Evolutionary conservation across 1,140 invertebrate genomes (phyloP), one percentile per base, ranked within the genome.

Genomic region (Carposina sasakii): DNA sequence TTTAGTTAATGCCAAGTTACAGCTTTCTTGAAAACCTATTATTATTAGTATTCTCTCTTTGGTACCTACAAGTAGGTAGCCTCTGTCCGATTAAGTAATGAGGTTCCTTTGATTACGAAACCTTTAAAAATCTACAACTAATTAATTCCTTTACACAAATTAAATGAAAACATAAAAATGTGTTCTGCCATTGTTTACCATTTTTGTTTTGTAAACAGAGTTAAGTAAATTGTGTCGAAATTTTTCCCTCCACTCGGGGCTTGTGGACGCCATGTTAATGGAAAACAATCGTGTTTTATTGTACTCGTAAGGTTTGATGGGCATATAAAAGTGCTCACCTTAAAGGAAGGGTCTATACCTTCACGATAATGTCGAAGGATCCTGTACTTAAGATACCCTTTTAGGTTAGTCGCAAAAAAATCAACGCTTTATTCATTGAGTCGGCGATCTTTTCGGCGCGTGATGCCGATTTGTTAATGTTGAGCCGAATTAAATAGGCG

Each of bases 271-370:
- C 61, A 72, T 69, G 70, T 71, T 81, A 81, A 81, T 81, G 72
- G 72, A 75, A 76, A 77, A 77, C 76, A 81, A 77, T 81, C 66
- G 71, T 81, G 76, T 76, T 81, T 81, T 81, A 81, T 79, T 81
- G 63, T 63, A 64, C 66, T 75, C 74, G 62, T 77, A 77, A 81
- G 65, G 54, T 74, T 76, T 77, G 74, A 77, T 77, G 63, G 72
- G 63, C 57, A 62, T 67, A 75, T 76, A 75, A 79, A 79, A 79
- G 70, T 69, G 63, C 63, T 76, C 67, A 76, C 71, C 74, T 73
- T 65, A 70, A 71, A 63, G 57, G 63, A 73, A 69, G 71, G 74
- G 64, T 66, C 67, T 54, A 60, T 53, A 52, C 62, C 54, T 66
- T 69, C 60, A 67, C 65, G 67, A 71, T 76, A 72, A 73, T 74